Evolutionary conservation across 2,888 invertebrate species (phyloP).

Genomic region (Ditylenchus weischeri): DNA sequence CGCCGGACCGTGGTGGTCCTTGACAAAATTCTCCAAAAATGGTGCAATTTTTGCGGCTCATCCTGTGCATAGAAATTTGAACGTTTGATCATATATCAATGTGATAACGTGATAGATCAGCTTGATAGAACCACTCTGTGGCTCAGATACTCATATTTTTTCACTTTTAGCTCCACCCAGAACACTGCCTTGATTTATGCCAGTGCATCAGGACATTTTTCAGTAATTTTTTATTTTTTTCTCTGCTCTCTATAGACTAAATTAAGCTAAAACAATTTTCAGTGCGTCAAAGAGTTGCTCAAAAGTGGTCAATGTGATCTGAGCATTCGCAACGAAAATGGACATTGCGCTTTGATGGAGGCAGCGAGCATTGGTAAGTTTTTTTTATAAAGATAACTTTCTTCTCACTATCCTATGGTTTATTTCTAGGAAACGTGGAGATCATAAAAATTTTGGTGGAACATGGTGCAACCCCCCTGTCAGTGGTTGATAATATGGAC

Average conservation of each 20-base stretch:
- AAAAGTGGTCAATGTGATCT: constrained; percentile 82
- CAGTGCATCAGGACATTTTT: constrained; percentile 87
- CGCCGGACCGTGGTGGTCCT: too few relatives aligned
- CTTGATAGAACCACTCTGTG: too few relatives aligned
- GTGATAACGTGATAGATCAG: too few relatives aligned
- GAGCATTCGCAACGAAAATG: constrained; percentile 97
- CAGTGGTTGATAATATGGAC: constrained; percentile 39
- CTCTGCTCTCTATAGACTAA: constrained; percentile 5
- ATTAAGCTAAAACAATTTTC: constrained; percentile 13
- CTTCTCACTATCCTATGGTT: too few relatives aligned
- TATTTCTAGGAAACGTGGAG: constrained; percentile 59
- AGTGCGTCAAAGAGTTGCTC: constrained; percentile 70
- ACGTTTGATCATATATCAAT: too few relatives aligned
- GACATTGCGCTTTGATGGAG: constrained; percentile 80
- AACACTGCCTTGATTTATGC: constrained; percentile 96
- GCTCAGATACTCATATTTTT: too few relatives aligned
- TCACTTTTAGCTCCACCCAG: constrained; percentile 68
- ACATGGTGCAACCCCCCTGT: constrained; percentile 27
- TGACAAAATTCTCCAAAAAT: too few relatives aligned
- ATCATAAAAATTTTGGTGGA: constrained; percentile 46
- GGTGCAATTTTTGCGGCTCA: too few relatives aligned
- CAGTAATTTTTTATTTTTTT: constrained; percentile 58
- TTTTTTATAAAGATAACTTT: neutral
- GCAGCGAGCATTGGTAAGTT: constrained; percentile 44
- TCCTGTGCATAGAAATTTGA: too few relatives aligned